These are phyloP conservation scores for Tinamus guttatus DNA, from an alignment of 2,113 vertebrate species.

Conservation along the genomic window DNA sequence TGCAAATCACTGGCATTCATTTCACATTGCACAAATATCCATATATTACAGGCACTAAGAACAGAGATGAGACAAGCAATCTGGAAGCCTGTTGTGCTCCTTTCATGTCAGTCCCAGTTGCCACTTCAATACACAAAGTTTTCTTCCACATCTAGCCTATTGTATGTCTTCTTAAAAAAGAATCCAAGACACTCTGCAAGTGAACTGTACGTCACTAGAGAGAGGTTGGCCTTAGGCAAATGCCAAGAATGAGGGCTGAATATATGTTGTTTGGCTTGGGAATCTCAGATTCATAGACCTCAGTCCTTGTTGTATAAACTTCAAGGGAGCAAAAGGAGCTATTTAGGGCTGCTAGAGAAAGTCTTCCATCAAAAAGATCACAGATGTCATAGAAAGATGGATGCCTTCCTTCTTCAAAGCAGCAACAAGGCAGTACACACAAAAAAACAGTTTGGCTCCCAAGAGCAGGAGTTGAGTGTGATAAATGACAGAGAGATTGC, in stretches of 20 bases:
- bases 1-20: not conserved
- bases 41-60: accelerated
- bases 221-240: constrained; percentile 41
- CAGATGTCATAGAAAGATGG: not conserved
- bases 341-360: not conserved
- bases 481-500: not conserved
- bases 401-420: not conserved
- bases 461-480: not conserved
- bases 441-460: not conserved
- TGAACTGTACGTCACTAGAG: not conserved
- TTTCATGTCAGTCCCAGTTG: constrained; percentile 33
- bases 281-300: not conserved
- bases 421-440: not conserved
- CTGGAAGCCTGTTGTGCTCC: not conserved
- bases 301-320: not conserved
- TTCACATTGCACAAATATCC: not conserved
- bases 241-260: not conserved
- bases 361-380: not conserved
- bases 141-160: not conserved
- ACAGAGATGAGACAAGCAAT: constrained; percentile 14
- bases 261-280: not conserved
- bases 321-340: not conserved
- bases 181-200: not conserved
- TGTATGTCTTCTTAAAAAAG: not conserved
- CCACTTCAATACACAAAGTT: constrained; percentile 7